Conservation (phyloP, 2,113 vertebrate species). For the Galemys pyrenaicus region DNA sequence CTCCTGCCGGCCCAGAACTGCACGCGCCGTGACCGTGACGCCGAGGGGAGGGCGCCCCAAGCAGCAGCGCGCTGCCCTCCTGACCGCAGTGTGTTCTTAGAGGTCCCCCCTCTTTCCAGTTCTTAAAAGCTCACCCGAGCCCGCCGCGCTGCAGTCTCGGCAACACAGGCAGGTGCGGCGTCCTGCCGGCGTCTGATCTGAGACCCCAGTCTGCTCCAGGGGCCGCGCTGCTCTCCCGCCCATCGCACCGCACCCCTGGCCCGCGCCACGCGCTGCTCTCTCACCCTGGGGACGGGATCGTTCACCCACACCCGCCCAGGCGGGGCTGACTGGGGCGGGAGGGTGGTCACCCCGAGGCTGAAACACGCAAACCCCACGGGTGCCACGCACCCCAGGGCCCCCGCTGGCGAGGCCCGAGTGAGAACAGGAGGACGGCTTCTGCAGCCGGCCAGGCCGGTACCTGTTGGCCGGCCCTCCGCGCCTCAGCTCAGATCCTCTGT, state of each 20-base stretch:
- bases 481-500: conserved; percentile 72
- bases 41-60: background rate
- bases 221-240: background rate
- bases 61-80: background rate
- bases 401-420: background rate
- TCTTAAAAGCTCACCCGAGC: background rate
- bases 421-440: background rate
- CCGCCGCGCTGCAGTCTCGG: background rate
- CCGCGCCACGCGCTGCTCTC: fast-evolving
- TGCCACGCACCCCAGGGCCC: background rate
- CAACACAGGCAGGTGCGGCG: background rate
- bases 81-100: background rate
- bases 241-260: background rate
- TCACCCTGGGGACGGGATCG: fast-evolving
- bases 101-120: background rate
- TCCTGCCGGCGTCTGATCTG: conserved; percentile 37
- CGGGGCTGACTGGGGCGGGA: background rate
- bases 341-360: background rate
- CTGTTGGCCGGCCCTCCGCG: conserved; percentile 80
- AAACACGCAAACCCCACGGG: no score
- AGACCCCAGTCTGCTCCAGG: conserved; percentile 53
- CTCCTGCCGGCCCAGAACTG: background rate
- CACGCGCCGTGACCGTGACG: fast-evolving
- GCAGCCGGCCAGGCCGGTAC: conserved; percentile 60
- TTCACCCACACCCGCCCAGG: background rate